Percentiles rank a stretch among this genome's conserved stretches.
phyloP scores from a whole-genome alignment of 2,888 invertebrate genomes.

The Homarus gammarus region DNA sequence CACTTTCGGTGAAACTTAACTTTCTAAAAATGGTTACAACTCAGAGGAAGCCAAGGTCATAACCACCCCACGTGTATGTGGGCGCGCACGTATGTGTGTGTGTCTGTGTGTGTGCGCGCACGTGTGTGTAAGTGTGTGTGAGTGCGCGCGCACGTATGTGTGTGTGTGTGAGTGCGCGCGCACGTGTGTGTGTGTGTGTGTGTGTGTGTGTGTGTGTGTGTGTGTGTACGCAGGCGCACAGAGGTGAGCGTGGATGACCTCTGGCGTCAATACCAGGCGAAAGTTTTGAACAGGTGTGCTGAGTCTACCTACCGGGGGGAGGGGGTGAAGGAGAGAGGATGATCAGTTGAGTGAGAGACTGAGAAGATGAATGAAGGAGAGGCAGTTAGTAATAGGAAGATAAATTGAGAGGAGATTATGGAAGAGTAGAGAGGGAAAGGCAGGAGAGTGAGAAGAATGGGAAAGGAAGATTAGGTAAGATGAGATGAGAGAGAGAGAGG shows the following conservation, averaged over 20 bases:
- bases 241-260: too few species aligned
- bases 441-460: not conserved
- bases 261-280: not conserved
- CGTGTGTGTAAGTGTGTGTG: conserved; percentile 1
- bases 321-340: too few species aligned
- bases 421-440: not conserved
- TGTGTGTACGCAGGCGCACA: not conserved
- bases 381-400: too few species aligned
- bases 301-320: not conserved
- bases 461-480: too few species aligned
- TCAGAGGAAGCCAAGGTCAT: too few species aligned
- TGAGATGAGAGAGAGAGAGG: too few species aligned
- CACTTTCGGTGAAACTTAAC: too few species aligned
- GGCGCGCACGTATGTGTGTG: not conserved
- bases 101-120: not conserved
- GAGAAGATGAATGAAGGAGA: not conserved
- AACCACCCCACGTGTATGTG: too few species aligned
- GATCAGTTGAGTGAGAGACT: too few species aligned
- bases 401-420: too few species aligned
- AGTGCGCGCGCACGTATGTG: not conserved
- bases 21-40: too few species aligned
- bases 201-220: conserved; percentile 32
- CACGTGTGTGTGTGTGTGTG: conserved; percentile 24
- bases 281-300: not conserved
- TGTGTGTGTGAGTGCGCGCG: conserved; percentile 7